phyloP scores from a whole-genome alignment of 1,140 invertebrate genomes.

The Lasaia peninsularis region DNA sequence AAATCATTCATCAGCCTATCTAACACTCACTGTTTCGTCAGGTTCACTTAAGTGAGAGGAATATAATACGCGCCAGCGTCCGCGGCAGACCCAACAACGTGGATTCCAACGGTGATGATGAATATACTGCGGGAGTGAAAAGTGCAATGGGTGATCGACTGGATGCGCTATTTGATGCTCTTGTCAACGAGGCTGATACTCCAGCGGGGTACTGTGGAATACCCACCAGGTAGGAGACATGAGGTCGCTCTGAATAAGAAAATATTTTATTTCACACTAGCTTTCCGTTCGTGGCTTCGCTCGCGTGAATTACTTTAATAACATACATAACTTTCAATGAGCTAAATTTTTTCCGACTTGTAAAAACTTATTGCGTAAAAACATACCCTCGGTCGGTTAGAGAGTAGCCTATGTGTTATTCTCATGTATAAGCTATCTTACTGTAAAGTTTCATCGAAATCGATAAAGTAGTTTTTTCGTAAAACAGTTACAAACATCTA shows the following conservation, averaged over 20 bases:
- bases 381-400: too few species aligned
- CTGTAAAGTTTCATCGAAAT: too few species aligned
- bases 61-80: constrained; percentile 63
- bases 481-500: too few species aligned
- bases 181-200: constrained; percentile 50
- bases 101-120: constrained; percentile 43
- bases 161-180: constrained; percentile 56
- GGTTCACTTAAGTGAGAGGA: constrained; percentile 69
- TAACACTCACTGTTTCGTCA: constrained; percentile 21
- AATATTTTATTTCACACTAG: neutral
- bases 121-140: constrained; percentile 58
- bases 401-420: too few species aligned
- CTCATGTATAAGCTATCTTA: too few species aligned
- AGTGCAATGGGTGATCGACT: constrained; percentile 57
- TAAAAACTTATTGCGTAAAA: too few species aligned
- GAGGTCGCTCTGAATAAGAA: constrained; percentile 23
- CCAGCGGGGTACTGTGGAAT: constrained; percentile 57
- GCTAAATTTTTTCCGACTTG: too few species aligned
- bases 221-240: constrained; percentile 47
- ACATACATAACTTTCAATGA: too few species aligned
- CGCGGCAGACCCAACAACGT: constrained; percentile 40
- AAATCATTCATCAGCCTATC: neutral
- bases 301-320: too few species aligned
- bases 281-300: neutral
- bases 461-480: too few species aligned